phyloP scores from a whole-genome alignment of 2,797 vertebrate genomes.

The Tarsius wallacei region DNA sequence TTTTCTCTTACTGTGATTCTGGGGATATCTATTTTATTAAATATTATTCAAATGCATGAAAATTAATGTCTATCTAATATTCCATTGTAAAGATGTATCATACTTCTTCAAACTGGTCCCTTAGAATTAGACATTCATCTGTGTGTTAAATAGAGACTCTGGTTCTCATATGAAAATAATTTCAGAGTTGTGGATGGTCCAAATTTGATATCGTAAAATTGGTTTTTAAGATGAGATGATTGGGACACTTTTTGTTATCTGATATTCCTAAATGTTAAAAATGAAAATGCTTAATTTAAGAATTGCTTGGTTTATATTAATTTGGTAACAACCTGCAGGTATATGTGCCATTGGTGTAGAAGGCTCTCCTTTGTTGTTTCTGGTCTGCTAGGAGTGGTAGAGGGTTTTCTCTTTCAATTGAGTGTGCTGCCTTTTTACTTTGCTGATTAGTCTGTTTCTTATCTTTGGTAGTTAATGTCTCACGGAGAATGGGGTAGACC shows the following conservation, averaged over 20 bases:
- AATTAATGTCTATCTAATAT: neutral
- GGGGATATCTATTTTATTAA: constrained; percentile 33
- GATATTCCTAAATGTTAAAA: neutral
- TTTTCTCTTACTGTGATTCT: neutral
- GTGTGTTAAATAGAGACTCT: neutral
- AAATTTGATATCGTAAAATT: neutral
- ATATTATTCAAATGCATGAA: constrained; percentile 43
- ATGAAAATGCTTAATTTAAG: neutral
- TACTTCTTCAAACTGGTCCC: neutral
- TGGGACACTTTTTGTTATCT: neutral
- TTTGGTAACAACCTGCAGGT: neutral
- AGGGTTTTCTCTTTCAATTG: neutral
- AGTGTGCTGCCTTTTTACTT: neutral
- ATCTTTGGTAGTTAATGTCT: neutral
- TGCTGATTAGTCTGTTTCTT: neutral
- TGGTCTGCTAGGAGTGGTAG: neutral
- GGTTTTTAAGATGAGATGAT: neutral
- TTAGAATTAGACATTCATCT: neutral
- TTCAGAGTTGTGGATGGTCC: neutral
- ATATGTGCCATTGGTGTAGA: neutral
- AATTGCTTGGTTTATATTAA: neutral
- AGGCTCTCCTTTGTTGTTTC: neutral
- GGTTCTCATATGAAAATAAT: constrained; percentile 17
- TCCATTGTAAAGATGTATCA: neutral
- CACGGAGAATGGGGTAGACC: neutral